Percentiles rank a stretch among this genome's conserved stretches.
These are phyloP conservation scores for Nasonia vitripennis DNA, from an alignment of 1,140 invertebrate genomes.

Conservation along the genomic window DNA sequence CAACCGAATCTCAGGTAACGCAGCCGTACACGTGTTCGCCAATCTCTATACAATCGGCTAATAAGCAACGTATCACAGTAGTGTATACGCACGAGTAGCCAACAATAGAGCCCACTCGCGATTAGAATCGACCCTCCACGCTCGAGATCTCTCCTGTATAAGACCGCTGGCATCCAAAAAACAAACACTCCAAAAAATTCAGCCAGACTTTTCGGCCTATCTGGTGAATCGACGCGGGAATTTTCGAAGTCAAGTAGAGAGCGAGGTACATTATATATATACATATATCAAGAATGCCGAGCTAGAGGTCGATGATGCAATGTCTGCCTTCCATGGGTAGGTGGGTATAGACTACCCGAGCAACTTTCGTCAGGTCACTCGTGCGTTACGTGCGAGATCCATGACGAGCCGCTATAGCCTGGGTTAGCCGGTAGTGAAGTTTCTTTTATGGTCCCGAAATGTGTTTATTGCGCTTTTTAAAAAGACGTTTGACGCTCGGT, in stretches of 20 bases:
- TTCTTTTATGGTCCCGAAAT: background rate
- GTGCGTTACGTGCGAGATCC: background rate
- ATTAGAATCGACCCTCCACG: background rate
- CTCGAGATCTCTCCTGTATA: background rate
- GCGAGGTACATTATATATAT: too few relatives aligned
- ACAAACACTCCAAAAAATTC: background rate
- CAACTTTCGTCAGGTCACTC: background rate
- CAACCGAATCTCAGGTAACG: background rate
- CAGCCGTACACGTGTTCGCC: background rate
- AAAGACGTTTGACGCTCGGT: too few relatives aligned
- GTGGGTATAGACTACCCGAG: background rate
- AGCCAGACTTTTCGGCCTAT: background rate
- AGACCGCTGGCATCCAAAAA: background rate
- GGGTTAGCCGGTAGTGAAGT: background rate
- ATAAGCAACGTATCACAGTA: background rate
- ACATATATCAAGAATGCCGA: background rate
- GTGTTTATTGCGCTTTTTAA: background rate
- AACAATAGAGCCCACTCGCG: background rate
- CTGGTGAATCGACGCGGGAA: background rate
- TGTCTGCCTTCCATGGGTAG: background rate
- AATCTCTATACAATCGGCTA: background rate
- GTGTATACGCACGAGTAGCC: background rate
- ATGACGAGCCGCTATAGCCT: background rate
- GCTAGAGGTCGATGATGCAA: constrained; percentile 3
- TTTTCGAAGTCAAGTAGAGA: background rate